phyloP scores from a whole-genome alignment of 2,888 invertebrate species.

The Aporophyla lueneburgensis region DNA sequence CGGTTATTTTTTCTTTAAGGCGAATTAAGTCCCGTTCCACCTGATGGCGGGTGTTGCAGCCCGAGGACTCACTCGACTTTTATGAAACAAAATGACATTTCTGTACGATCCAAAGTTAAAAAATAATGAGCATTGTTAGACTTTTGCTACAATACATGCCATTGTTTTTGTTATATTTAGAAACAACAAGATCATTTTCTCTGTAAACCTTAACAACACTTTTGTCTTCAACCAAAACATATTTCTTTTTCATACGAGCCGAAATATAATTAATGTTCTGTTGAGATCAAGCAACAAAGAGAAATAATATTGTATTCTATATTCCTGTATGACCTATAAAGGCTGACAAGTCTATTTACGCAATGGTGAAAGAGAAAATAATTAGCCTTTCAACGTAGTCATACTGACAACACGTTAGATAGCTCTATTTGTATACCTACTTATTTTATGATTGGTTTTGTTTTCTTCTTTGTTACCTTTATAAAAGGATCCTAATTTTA shows the following conservation, averaged over 20 bases:
- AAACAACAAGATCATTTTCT: background rate
- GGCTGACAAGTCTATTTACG: conserved; percentile 14
- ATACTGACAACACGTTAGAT: conserved; percentile 12
- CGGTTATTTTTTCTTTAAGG: conserved; percentile 32
- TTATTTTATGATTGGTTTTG: conserved; percentile 7
- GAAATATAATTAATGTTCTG: conserved; percentile 10
- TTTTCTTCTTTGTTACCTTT: conserved; percentile 18
- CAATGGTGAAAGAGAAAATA: conserved; percentile 9
- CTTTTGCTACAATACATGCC: background rate
- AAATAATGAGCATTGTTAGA: background rate
- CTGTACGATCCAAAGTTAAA: background rate
- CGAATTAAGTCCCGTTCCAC: conserved; percentile 13
- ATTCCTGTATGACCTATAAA: conserved; percentile 17
- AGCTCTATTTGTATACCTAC: background rate
- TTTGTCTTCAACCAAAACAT: background rate
- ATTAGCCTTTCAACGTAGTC: conserved; percentile 23
- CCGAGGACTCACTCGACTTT: background rate
- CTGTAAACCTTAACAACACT: background rate
- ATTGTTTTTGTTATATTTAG: background rate
- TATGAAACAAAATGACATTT: conserved; percentile 14
- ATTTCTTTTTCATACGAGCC: background rate
- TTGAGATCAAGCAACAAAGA: conserved; percentile 28
- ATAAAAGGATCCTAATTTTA: conserved; percentile 13
- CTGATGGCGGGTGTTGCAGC: conserved; percentile 12
- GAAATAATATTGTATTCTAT: conserved; percentile 35